Evolutionary conservation across 2,113 vertebrate species (phyloP), one percentile per base, ranked within the genome.

Genomic region (Hucho hucho): DNA sequence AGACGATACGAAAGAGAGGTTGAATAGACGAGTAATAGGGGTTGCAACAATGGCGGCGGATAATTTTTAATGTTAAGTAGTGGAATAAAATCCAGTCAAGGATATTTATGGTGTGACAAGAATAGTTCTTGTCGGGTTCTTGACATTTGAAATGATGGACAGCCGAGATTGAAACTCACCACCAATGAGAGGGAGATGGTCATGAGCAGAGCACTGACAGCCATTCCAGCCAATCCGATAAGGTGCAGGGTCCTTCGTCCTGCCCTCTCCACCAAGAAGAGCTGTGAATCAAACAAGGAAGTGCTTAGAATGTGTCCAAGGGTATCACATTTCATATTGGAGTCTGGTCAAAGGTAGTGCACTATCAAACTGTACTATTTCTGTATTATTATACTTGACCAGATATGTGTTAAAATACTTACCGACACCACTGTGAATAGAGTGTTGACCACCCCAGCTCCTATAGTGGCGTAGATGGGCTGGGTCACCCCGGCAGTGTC

Each of bases 351-450:
- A 61, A 24, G 3, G n/a, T 61, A 22, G n/a, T 61, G n/a, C 58
- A 61, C 49, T 53, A 16, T 53, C 3, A 53, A 53, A 18, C 49
- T 53, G 49, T 18, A 53, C 16, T 16, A 53, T 53, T 14, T 53
- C 12, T 53, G 49, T 53, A 53, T 7, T 25, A 64, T n/a, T 25
- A 24, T 3, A 32, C 13, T 4, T 18, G 29, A 32, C 28, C 12
- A 25, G 12, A 64, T 26, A 4, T 20, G 18, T 11, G 18, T 6
- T 6, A 32, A 5, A 37, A 64, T 46, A 92, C 97, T 95, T 85
- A 98, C 97, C 70, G 97, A 99, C 14, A 99, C 93, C 0, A 99
- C 89, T 0, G 98, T 98, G 87, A 98, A 99, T 75, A 97, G 73
- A 0, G 95, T 96, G 83, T 99, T 99, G 2, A 99, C 95, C 1